Conservation (phyloP, 2,113 vertebrate species). For the Cololabis saira region DNA sequence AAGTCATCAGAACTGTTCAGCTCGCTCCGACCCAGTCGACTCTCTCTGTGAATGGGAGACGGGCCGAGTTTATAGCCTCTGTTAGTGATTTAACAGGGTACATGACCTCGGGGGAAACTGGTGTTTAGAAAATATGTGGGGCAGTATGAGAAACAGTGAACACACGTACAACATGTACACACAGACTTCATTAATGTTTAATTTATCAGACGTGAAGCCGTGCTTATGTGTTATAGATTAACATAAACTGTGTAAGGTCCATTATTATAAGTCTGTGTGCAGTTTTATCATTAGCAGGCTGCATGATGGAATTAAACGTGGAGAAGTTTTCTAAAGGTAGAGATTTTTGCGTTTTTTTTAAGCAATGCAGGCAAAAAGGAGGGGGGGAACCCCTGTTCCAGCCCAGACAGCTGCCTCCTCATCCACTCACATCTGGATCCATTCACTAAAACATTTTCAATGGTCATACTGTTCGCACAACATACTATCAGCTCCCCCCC, state of each 20-base stretch:
- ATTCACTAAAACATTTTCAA: constrained; percentile 56
- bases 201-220: constrained; percentile 37
- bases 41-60: constrained; percentile 27
- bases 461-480: constrained; percentile 49
- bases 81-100: constrained; percentile 70
- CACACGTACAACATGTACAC: constrained; percentile 52
- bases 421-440: constrained; percentile 52
- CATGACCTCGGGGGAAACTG: constrained; percentile 54
- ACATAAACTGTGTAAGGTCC: constrained; percentile 13
- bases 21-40: constrained; percentile 42
- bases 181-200: constrained; percentile 31
- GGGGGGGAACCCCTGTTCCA: not conserved
- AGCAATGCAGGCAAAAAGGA: not conserved
- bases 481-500: constrained; percentile 3
- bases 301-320: not conserved
- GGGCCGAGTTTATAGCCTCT: constrained; percentile 61
- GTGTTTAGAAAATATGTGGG: constrained; percentile 61
- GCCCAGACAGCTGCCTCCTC: constrained; percentile 5
- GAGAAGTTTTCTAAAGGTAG: not conserved
- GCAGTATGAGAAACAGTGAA: constrained; percentile 58
- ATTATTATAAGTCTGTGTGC: not conserved
- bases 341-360: not conserved
- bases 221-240: constrained; percentile 18
- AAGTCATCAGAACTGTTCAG: constrained; percentile 36
- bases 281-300: not conserved